Evolutionary conservation across 2,797 vertebrate genomes (phyloP), one percentile per base, ranked within the genome.

Genomic region (Manis pentadactyla): DNA sequence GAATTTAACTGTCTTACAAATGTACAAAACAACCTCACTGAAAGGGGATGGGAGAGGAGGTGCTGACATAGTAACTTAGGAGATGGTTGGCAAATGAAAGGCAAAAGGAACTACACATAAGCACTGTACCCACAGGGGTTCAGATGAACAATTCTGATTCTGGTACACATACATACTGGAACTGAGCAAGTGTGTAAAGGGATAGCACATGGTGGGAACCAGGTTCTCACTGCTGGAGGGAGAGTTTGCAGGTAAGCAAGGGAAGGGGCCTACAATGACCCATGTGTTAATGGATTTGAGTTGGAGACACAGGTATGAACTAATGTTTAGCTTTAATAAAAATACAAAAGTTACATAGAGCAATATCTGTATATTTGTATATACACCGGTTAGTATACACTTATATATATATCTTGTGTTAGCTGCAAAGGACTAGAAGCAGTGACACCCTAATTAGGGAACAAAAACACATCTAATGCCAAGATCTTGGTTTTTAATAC

Each of bases 1-100:
- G 19, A 93, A 93, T 71, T 89, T 88, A 63, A 94, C 7, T 91
- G 5, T n/a, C 68, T 87, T 90, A 89, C 31, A 94, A 61, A 90
- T 73, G 10, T 42, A 92, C 37, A 37, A 77, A 90, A 73, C 57
- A 79, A 23, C 29, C 19, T 93, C 71, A 68, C 25, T 37, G 49
- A 61, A 84, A 87, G 27, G 19, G 11, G 3, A 19, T 5, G 18
- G 7, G 12, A 34, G 3, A 83, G 57, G 63, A 39, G n/a, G 15
- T 87, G 34, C 27, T 71, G 86, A 84, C 14, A 23, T 49, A 84
- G 49, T 49, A 93, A 79, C 29, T 64, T 94, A 51, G 64, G 77
- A 92, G 87, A 93, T 81, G n/a, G 74, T 18, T 94, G 29, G 12
- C 85, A 81, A 69, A 89, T 9, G 31, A 91, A 94, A 77, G 90